Evolutionary conservation across 2,797 vertebrate species (phyloP), one percentile per base, ranked within the genome.

Genomic region (Protonibea diacanthus): DNA sequence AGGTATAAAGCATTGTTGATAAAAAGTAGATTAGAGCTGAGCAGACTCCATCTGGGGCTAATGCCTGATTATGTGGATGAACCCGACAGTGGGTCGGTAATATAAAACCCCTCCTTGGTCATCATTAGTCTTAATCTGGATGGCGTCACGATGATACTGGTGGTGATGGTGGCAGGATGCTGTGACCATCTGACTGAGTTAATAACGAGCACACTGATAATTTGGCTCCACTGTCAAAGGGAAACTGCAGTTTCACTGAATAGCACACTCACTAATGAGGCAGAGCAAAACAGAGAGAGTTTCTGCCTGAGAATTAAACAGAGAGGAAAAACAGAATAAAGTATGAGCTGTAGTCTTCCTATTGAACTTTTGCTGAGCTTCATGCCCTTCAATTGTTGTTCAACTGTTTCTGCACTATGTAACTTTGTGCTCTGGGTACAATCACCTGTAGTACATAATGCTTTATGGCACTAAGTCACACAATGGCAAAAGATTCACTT

Each of bases 61-160:
- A 87, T 73, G 63, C 23, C 51, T 53, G 66, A 86, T 85, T 87
- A 85, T 51, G 55, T 29, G 38, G 76, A 83, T 88, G 62, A 76
- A 66, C 60, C 53, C 58, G 64, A 71, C 48, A 72, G 52, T 71
- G 51, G 38, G 49, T 57, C 14, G 10, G 29, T 81, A 72, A 78
- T 7, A 76, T 38, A 71, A 82, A 74, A 65, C 65, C 58, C 58
- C 71, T 71, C 72, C 64, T 72, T 83, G 59, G 63, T 61, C 27
- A 81, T 78, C 60, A 53, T 63, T 61, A 71, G 48, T 58, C 25
- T 52, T 78, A 74, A 86, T 76, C 71, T 83, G 55, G 52, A 29
- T 76, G 65, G 60, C 71, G 62, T 74, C 61, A 60, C 55, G 33
- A 71, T 65, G 4, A 11, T 63, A 40, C 15, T 44, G 29, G 17